Base-by-base conservation (phyloP, 2,113 vertebrate species). In the Anolis carolinensis region DNA sequence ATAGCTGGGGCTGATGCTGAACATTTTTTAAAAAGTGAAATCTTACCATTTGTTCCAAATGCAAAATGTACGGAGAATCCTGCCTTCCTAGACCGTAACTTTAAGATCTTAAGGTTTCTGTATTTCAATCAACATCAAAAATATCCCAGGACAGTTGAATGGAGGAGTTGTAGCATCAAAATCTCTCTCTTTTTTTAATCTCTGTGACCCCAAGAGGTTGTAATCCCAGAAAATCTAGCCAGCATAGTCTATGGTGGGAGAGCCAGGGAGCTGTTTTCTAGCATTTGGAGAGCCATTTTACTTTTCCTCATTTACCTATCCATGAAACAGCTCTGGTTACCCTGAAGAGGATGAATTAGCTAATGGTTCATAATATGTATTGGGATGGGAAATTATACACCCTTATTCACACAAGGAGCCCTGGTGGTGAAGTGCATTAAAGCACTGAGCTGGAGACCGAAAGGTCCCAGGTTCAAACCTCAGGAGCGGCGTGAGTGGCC, bases 1-100 rank as follows among this genome's bases (percentile, higher is more conserved):
- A 90, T 72, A 92, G 95, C 83, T 87, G 39, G 21, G 50, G 76
- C n/a, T 1, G 44, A 72, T 79, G 44, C 27, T 91, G 87, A n/a
- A 81, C 39, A 48, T 90, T 70, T 70, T 25, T 55, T 72, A 7
- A 34, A 77, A 85, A 71, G 5, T 73, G 48, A 83, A 83, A 39
- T 16, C 32, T 85, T 79, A 14, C 0, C 23, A 81, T 67, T 50
- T 75, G 16, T 67, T 81, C 8, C 71, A 65, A 30, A 16, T 21
- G 30, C 18, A 65, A 62, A 59, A 71, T 18, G 3, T 63, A 7
- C 5, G 30, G 27, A 39, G 44, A 81, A 67, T 16, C 10, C 30
- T 30, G 18, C n/a, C 48, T 36, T 30, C 63, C 16, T 68, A 39
- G 34, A 36, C 25, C 20, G 20, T 77, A 1, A 68, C 2, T 44